Base-by-base conservation (phyloP, 2,888 invertebrate genomes). In the Malthinus seriepunctatus region DNA sequence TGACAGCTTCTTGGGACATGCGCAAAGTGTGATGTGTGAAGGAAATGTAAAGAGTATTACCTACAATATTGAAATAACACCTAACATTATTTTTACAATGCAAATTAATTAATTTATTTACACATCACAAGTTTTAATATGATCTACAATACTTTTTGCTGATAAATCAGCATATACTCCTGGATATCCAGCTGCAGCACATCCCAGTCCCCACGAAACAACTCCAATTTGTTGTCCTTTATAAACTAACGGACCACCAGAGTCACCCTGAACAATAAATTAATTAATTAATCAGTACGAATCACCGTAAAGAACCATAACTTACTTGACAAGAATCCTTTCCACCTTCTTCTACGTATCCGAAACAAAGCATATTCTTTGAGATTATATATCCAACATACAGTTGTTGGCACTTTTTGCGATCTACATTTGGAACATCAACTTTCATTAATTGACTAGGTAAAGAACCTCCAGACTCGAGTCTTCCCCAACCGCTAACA, bases 371-470 rank as follows among this genome's bases (percentile, higher is more conserved):
- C 39, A 42, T 42, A 3, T 7, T 8, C 6, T 42, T 8, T 6
- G 39, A 11, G 23, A 42, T 42, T 3, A 2, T 2, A 5, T 2
- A 23, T 23, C 23, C 5, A 3, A 2, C 23, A 5, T 23, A 23
- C 23, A 5, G 3, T 2, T 23, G 3, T 23, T 23, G 2, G 23
- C 23, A 23, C 23, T 23, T 5, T 23, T 23, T 5, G 2, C 5
- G 23, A 5, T 5, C 5, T 3, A 23, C 23, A 23, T 5, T 2
- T 23, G 23, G 23, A 23, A 23, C 23, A 3, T 23, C 3, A 23
- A 23, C 23, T 7, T 69, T 70, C 65, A 75, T 74, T 1, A 79
- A 65, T 8, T 52, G 11, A 1, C n/a, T 50, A 14, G 74, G 69
- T 2, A 63, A 61, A 0, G 10, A 4, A 8, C 72, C 74, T 10